Evolutionary conservation across 2,113 vertebrate genomes (phyloP).

Genomic region (Cromileptes altivelis): DNA sequence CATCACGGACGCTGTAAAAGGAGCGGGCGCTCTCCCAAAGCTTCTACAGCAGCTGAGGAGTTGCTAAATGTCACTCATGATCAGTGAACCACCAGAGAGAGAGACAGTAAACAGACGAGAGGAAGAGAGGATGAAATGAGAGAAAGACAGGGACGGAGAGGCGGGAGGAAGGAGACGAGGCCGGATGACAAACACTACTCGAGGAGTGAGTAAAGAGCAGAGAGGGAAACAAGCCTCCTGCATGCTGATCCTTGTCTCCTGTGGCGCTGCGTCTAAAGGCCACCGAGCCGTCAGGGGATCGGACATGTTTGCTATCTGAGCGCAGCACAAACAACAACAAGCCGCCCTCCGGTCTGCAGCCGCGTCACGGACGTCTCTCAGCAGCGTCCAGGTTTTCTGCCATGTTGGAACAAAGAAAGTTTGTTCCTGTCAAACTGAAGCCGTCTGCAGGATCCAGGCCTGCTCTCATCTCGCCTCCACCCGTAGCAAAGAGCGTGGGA

Average conservation of each 20-base stretch:
- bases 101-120: slow-evolving; percentile 28
- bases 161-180: neutral
- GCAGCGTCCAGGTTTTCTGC: slow-evolving; percentile 27
- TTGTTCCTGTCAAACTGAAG: slow-evolving; percentile 30
- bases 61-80: slow-evolving; percentile 62
- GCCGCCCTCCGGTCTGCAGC: slow-evolving; percentile 7
- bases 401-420: slow-evolving; percentile 8
- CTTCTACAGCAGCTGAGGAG: slow-evolving; percentile 51
- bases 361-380: slow-evolving; percentile 8
- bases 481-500: slow-evolving; percentile 75
- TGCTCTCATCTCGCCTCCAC: slow-evolving; percentile 54
- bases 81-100: slow-evolving; percentile 50
- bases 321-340: slow-evolving; percentile 29
- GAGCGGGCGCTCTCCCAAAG: slow-evolving; percentile 44
- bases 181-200: neutral
- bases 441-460: slow-evolving; percentile 27
- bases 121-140: slow-evolving; percentile 27
- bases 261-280: slow-evolving; percentile 33
- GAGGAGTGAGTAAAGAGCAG: slow-evolving; percentile 5
- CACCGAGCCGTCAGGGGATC: slow-evolving; percentile 41
- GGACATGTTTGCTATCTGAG: slow-evolving; percentile 33
- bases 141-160: slow-evolving; percentile 27
- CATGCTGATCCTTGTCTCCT: slow-evolving; percentile 65
- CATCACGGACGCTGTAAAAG: slow-evolving; percentile 46
- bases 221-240: slow-evolving; percentile 30